Percentiles rank a stretch among this genome's conserved stretches.
Conservation (phyloP, 2,113 vertebrate species). For the Phodopus roborovskii region DNA sequence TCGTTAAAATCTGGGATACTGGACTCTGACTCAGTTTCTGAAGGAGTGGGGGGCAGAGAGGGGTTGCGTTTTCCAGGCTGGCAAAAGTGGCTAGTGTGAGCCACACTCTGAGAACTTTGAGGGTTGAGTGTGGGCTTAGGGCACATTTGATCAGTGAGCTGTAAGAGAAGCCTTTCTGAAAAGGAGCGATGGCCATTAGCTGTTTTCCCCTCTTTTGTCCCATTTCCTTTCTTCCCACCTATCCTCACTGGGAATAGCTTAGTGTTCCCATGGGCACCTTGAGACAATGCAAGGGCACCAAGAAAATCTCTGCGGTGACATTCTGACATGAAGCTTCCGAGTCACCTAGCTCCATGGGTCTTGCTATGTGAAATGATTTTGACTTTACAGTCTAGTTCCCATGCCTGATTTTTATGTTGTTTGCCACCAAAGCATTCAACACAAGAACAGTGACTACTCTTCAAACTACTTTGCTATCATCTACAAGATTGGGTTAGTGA, state of each 20-base stretch:
- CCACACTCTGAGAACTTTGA: background rate
- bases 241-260: rapidly evolving
- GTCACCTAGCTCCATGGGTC: background rate
- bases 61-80: background rate
- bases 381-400: background rate
- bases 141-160: background rate
- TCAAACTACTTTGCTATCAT: background rate
- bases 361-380: background rate
- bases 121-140: background rate
- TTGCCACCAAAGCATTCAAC: background rate
- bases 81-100: background rate
- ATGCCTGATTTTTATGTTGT: background rate
- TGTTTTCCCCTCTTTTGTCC: background rate
- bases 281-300: background rate
- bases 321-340: background rate
- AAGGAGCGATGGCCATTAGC: background rate
- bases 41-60: background rate
- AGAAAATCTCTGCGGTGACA: background rate
- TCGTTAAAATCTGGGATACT: background rate
- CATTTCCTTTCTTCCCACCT: background rate
- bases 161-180: background rate
- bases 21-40: background rate
- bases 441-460: background rate
- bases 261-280: background rate
- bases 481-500: background rate